Evolutionary conservation across 2,888 invertebrate genomes (phyloP).

Genomic region (Lapara coniferarum): DNA sequence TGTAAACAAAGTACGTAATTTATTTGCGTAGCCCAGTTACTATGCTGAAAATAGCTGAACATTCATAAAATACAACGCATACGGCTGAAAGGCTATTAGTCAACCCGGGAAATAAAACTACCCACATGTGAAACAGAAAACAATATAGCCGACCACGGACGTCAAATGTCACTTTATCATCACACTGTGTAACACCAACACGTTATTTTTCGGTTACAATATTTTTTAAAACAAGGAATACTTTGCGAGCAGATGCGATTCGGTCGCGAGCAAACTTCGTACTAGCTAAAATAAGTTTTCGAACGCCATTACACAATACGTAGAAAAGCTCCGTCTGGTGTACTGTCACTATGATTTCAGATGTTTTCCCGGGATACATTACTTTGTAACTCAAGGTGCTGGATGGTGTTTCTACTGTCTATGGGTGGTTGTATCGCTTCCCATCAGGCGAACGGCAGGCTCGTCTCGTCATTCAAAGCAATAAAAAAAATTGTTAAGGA

Average conservation of each 20-base stretch:
- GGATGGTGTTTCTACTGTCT: no score
- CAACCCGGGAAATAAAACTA: constrained; percentile 50
- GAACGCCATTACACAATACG: constrained; percentile 78
- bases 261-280: constrained; percentile 59
- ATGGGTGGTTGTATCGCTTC: no score
- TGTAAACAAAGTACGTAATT: constrained; percentile 14
- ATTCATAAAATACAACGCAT: constrained; percentile 21
- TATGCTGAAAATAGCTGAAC: constrained; percentile 11
- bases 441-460: no score
- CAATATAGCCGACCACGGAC: constrained; percentile 35
- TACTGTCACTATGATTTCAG: constrained; percentile 43
- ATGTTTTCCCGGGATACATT: constrained; percentile 45
- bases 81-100: constrained; percentile 37
- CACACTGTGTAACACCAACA: constrained; percentile 32
- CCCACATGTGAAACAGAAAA: constrained; percentile 51
- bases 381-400: no score
- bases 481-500: no score
- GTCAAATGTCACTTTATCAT: constrained; percentile 29
- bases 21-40: constrained; percentile 15
- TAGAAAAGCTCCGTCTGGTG: constrained; percentile 71
- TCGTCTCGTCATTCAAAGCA: no score
- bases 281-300: constrained; percentile 78
- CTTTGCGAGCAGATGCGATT: constrained; percentile 50
- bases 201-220: constrained; percentile 37
- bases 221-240: constrained; percentile 30